Evolutionary conservation across 2,888 invertebrate species (phyloP), one percentile per base, ranked within the genome.

Genomic region (Nemotelus nigrinus): DNA sequence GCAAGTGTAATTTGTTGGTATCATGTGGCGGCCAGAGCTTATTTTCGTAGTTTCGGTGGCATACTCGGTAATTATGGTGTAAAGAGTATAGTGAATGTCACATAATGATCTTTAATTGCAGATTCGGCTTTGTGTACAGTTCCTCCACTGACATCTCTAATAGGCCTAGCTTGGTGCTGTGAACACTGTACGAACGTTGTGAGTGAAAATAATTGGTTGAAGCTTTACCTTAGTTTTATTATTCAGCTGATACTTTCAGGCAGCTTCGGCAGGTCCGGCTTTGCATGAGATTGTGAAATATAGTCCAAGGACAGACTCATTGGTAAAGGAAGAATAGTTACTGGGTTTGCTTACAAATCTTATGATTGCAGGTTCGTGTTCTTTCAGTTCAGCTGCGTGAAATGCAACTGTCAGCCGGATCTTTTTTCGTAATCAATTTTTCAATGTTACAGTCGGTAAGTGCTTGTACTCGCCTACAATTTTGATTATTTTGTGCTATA

Each of bases 391-490:
- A 77, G 63, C 8, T 63, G 8, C 25, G 44, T 25, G 48, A 2
- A 48, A 63, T 47, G 60, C 3, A 60, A 58, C 50, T 71, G 70
- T 63, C 60, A 47, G 77, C 77, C 8, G 77, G 63, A 10, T 50
- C 60, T 25, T 77, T 77, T 60, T 77, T 77, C n/a, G 8, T 43
- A 3, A 77, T 77, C 8, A 60, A 70, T 55, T 70, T 74, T 48
- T 60, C 60, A 39, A 74, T 63, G 63, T 25, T 70, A 8, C 41
- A 77, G 44, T 50, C 58, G 58, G 63, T 70, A 48, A 25, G 25
- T 25, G 25, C 25, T 25, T 25, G 25, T 25, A 25, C 25, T 25
- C 25, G 48, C 45, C 41, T 3, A 7, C n/a, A 0, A 67, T 0
- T 47, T 5, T 55, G 2, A 10, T 63, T 25, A 39, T 50, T 41